Percentiles rank a stretch among this genome's conserved stretches.
These are phyloP conservation scores for Peromyscus polionotus DNA, from an alignment of 2,113 vertebrate genomes.

Conservation along the genomic window DNA sequence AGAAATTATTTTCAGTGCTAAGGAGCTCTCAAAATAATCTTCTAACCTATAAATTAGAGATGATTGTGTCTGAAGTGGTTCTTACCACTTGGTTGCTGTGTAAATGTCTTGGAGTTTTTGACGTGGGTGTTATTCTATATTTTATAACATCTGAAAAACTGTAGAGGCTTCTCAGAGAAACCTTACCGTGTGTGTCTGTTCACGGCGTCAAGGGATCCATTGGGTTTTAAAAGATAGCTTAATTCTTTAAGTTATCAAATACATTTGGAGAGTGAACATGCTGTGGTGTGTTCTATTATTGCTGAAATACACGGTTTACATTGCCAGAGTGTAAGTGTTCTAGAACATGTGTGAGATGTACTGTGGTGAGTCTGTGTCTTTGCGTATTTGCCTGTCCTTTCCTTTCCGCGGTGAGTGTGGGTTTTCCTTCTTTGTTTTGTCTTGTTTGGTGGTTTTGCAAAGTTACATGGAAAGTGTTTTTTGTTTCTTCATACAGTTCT, in stretches of 20 bases:
- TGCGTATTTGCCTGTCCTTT: constrained; percentile 7
- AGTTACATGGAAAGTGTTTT: constrained; percentile 12
- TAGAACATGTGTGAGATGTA: neutral
- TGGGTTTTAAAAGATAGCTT: constrained; percentile 53
- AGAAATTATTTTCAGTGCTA: constrained; percentile 36
- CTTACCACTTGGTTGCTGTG: neutral
- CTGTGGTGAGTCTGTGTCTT: neutral
- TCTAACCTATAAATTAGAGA: constrained; percentile 36
- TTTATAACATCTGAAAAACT: constrained; percentile 47
- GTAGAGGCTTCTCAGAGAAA: neutral
- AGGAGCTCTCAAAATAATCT: neutral
- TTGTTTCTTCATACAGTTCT: neutral
- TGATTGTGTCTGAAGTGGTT: constrained; percentile 33
- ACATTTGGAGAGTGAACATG: constrained; percentile 44
- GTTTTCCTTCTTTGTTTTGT: neutral
- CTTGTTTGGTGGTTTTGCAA: constrained; percentile 13
- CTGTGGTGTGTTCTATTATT: constrained; percentile 42
- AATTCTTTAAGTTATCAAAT: constrained; percentile 59
- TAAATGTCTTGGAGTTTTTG: neutral
- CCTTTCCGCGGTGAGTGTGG: neutral
- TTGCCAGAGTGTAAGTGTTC: constrained; percentile 44
- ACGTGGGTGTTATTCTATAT: neutral
- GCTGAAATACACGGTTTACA: neutral
- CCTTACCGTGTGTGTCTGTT: neutral
- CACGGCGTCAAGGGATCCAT: neutral